Percentiles rank a stretch among this genome's conserved stretches.
Conservation (phyloP, 2,113 vertebrate species). For the Perca flavescens region DNA sequence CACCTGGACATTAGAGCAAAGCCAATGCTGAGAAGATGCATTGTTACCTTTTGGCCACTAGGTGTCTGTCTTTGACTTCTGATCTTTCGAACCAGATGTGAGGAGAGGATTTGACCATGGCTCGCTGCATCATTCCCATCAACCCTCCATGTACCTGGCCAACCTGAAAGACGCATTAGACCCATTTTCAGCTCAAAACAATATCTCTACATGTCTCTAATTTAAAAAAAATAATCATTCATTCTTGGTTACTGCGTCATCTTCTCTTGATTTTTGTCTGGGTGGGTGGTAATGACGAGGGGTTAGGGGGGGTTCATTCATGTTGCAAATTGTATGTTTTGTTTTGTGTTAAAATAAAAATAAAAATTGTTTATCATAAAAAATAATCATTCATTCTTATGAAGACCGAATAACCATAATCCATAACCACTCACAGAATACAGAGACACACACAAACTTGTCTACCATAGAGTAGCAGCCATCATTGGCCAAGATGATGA, state of each 20-base stretch:
- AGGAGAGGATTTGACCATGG: constrained; percentile 92
- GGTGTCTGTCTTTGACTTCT: constrained; percentile 93
- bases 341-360: too few relatives aligned
- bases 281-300: too few relatives aligned
- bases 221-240: too few relatives aligned
- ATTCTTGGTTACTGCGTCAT: too few relatives aligned
- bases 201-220: background rate
- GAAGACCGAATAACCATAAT: background rate
- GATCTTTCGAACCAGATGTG: constrained; percentile 96
- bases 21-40: constrained; percentile 18
- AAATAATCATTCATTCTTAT: too few relatives aligned
- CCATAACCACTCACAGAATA: background rate
- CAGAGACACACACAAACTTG: constrained; percentile 76
- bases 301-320: too few relatives aligned
- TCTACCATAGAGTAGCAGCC: constrained; percentile 92
- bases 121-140: constrained; percentile 92
- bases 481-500: constrained; percentile 94
- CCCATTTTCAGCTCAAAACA: background rate
- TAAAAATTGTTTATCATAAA: too few relatives aligned
- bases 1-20: background rate
- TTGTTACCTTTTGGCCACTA: constrained; percentile 91
- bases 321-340: too few relatives aligned
- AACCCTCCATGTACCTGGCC: constrained; percentile 92
- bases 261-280: too few relatives aligned
- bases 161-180: constrained; percentile 80